These are phyloP conservation scores for Hyposoter didymator DNA, from an alignment of 2,888 invertebrate genomes.

Conservation along the genomic window DNA sequence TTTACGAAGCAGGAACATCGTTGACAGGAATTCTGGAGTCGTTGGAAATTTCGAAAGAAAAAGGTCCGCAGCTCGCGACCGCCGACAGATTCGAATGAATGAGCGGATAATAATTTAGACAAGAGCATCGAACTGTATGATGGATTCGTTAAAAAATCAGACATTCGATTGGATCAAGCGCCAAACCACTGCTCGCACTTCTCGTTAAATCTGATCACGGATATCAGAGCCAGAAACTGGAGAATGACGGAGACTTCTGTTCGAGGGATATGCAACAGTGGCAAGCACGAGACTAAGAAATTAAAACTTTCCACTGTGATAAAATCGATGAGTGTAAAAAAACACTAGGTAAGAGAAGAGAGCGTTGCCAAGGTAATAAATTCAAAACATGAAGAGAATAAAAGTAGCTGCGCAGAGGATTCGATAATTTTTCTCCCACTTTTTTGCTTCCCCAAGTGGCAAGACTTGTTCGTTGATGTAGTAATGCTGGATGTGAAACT, in stretches of 20 bases:
- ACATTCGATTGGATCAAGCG: neutral
- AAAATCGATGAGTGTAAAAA: conserved; percentile 34
- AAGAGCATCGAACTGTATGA: neutral
- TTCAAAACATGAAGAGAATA: conserved; percentile 41
- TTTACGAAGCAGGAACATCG: too few relatives aligned
- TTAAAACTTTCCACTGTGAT: conserved; percentile 7
- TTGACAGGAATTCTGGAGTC: neutral
- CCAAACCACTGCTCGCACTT: neutral
- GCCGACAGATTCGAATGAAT: neutral
- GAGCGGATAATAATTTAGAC: neutral
- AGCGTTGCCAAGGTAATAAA: conserved; percentile 50
- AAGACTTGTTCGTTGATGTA: neutral
- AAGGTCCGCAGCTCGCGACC: neutral
- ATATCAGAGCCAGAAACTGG: neutral
- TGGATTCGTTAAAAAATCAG: neutral
- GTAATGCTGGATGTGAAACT: neutral
- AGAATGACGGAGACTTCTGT: neutral
- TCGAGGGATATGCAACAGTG: neutral
- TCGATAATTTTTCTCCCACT: conserved; percentile 16
- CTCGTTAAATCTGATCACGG: neutral
- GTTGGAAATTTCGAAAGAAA: neutral
- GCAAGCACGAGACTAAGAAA: neutral
- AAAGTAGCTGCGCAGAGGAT: conserved; percentile 34
- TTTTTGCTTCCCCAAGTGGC: neutral
- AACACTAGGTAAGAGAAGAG: neutral